phyloP scores from a whole-genome alignment of 2,888 invertebrate genomes.

The Drosophila meridiana region DNA sequence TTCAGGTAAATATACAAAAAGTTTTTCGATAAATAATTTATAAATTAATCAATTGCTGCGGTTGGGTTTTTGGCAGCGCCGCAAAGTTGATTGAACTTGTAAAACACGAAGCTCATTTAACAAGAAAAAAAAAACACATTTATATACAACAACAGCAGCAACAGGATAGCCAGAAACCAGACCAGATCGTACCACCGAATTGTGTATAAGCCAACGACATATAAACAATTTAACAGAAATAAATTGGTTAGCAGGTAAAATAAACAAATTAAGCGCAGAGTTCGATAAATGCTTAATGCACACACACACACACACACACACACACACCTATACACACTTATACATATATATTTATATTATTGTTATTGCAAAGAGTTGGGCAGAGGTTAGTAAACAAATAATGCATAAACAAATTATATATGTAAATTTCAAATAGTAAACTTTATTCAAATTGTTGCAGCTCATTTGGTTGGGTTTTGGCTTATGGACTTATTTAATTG shows the following conservation, averaged over 20 bases:
- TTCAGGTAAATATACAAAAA: constrained; percentile 5
- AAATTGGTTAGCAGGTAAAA: constrained; percentile 77
- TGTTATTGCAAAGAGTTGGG: constrained; percentile 8
- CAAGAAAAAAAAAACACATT: constrained; percentile 28
- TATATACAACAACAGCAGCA: constrained; percentile 13
- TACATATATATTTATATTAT: neutral
- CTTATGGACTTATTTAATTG: neutral
- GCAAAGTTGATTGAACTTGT: constrained; percentile 76
- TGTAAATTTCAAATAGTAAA: constrained; percentile 7
- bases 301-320: neutral
- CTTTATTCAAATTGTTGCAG: neutral
- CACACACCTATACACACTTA: neutral
- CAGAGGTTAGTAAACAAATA: constrained; percentile 11
- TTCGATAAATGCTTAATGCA: constrained; percentile 61
- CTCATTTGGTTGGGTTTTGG: constrained; percentile 4
- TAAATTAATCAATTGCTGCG: constrained; percentile 70
- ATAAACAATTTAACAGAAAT: constrained; percentile 75
- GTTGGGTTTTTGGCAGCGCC: constrained; percentile 42
- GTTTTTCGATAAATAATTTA: constrained; percentile 61
- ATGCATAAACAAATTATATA: constrained; percentile 14
- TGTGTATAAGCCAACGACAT: constrained; percentile 49
- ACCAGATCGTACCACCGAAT: constrained; percentile 57
- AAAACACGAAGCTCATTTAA: constrained; percentile 66
- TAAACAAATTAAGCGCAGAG: constrained; percentile 73
- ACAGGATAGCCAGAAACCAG: constrained; percentile 42